A percentile compares a stretch with the other conserved stretches of the same genome.
phyloP scores from a whole-genome alignment of 2,113 vertebrate genomes.

The Sphyrna mokarran region DNA sequence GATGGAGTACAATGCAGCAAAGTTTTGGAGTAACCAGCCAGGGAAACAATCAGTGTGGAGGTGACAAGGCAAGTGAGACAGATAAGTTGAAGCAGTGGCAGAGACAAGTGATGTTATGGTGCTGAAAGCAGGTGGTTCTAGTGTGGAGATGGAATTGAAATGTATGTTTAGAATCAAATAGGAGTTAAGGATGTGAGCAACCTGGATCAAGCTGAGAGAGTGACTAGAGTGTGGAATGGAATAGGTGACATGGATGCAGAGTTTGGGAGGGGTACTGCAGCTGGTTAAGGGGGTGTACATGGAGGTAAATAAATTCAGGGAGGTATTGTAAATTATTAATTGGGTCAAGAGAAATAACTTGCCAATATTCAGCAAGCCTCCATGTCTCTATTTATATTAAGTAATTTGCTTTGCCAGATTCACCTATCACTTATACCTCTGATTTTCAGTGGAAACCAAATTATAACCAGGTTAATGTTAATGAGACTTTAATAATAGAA shows the following conservation, averaged over 20 bases:
- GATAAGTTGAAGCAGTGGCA: background rate
- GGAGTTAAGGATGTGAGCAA: background rate
- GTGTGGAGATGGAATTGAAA: background rate
- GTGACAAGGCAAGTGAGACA: background rate
- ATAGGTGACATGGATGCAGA: background rate
- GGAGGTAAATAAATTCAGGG: background rate
- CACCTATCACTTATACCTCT: too few species aligned
- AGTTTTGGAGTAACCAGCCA: background rate
- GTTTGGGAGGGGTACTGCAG: background rate
- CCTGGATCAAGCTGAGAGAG: background rate
- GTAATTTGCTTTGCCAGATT: background rate
- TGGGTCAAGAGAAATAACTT: background rate
- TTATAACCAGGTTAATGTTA: background rate
- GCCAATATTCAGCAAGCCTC: background rate
- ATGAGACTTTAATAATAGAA: background rate
- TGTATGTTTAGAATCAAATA: background rate
- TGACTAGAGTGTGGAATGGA: background rate
- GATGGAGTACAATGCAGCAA: background rate
- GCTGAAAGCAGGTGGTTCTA: background rate
- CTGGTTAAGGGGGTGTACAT: background rate
- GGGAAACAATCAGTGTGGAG: background rate
- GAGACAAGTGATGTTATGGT: background rate
- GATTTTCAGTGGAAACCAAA: background rate
- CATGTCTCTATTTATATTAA: background rate
- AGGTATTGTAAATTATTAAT: background rate